Percentiles rank a stretch among this genome's conserved stretches.
Evolutionary conservation across 2,888 invertebrate genomes (phyloP).

Genomic region (Conus canariensis): DNA sequence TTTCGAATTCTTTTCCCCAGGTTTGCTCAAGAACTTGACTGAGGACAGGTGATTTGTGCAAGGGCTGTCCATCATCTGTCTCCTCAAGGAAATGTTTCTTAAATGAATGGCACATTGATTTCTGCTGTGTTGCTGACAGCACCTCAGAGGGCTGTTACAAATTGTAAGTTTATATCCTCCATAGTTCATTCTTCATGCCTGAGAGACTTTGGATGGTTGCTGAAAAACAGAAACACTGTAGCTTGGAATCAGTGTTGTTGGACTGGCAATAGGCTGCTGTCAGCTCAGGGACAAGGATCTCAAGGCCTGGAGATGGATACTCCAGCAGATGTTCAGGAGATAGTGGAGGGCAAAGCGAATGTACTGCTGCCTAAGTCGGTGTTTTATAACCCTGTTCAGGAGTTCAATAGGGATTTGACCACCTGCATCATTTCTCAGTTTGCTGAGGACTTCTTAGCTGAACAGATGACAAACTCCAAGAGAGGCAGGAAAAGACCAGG

Average conservation of each 20-base stretch:
- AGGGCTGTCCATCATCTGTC: neutral
- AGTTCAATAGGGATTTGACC: conserved; percentile 96
- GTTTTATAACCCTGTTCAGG: conserved; percentile 96
- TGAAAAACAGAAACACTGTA: neutral
- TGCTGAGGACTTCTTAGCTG: conserved; percentile 56
- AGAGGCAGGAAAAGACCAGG: conserved; percentile 35
- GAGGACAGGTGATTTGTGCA: too few species aligned
- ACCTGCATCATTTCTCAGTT: conserved; percentile 74
- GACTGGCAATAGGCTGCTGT: neutral
- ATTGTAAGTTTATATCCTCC: too few species aligned
- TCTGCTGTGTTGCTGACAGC: too few species aligned
- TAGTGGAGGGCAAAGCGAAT: conserved; percentile 47
- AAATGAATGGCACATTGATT: too few species aligned
- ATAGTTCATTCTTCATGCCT: too few species aligned
- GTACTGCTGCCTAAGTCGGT: conserved; percentile 80
- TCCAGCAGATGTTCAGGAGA: conserved; percentile 36
- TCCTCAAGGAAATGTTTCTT: too few species aligned
- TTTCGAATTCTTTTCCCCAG: too few species aligned
- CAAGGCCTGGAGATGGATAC: conserved; percentile 9
- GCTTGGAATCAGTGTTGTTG: neutral
- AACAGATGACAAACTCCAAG: conserved; percentile 46
- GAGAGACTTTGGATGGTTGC: neutral
- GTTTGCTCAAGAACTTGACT: too few species aligned
- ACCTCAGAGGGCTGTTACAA: too few species aligned
- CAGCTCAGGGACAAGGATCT: neutral